phyloP scores from a whole-genome alignment of 2,113 vertebrate species.

The Triplophysa tibetana region DNA sequence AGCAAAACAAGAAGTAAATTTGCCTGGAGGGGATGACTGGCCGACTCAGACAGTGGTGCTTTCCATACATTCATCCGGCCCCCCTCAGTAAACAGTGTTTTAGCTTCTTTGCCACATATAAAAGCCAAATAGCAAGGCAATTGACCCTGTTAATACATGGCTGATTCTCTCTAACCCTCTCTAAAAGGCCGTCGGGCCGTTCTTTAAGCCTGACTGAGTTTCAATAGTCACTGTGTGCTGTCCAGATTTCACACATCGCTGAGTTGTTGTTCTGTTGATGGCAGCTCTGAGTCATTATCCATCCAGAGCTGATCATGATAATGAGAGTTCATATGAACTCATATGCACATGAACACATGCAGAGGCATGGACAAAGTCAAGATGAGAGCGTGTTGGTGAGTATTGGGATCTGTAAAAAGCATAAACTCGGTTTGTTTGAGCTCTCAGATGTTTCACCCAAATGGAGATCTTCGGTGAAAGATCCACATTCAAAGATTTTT shows the following conservation, averaged over 20 bases:
- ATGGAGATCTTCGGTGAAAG: too few relatives aligned
- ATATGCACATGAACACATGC: conserved; percentile 10
- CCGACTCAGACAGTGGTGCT: conserved; percentile 13
- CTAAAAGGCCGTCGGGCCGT: conserved; percentile 34
- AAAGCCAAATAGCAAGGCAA: conserved; percentile 40
- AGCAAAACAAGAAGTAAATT: conserved; percentile 36
- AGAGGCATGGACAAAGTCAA: conserved; percentile 1
- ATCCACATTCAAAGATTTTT: too few relatives aligned
- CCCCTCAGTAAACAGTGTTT: background rate
- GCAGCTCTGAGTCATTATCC: conserved; percentile 25
- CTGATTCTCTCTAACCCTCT: conserved; percentile 26
- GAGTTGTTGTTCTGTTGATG: conserved; percentile 34
- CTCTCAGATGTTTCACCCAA: too few relatives aligned
- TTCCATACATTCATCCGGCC: background rate
- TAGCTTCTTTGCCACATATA: conserved; percentile 12
- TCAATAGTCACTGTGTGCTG: conserved; percentile 40
- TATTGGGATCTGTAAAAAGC: too few relatives aligned
- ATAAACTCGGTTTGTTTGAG: too few relatives aligned
- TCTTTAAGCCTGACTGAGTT: conserved; percentile 30
- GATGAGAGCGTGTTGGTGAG: background rate
- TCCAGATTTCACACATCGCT: conserved; percentile 40
- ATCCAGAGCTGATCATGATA: conserved; percentile 7
- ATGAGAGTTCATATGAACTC: conserved; percentile 3
- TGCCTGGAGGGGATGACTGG: conserved; percentile 25
- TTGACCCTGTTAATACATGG: conserved; percentile 44